Evolutionary conservation across 1,140 invertebrate genomes (phyloP), one percentile per base, ranked within the genome.

Genomic region (Ectropis grisescens): DNA sequence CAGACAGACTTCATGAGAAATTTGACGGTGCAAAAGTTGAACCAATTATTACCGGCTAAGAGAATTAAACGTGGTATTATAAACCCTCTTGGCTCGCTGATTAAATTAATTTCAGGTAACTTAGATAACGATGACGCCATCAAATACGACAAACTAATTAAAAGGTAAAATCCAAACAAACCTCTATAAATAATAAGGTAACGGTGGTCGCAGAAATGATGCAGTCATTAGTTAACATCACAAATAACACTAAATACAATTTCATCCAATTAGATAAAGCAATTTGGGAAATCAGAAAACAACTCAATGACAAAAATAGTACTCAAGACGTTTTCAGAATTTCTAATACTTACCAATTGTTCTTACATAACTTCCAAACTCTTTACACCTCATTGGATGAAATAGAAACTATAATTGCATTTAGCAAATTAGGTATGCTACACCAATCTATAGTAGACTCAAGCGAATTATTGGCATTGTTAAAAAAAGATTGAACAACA

Each of bases 1-100:
- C 43, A 46, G 34, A 31, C 31, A 0, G 27, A 38, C 34, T 46
- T 33, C 16, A 31, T 35, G 3, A 35, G 41, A 32, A 37, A 46
- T 13, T 28, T 38, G 11, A 41, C 38, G 16, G 16, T 38, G 31
- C 34, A 47, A 26, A 41, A 33, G 33, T 38, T 31, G 13, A 32
- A 25, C 8, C 23, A 37, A 36, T 23, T 42, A 9, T 32, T 42
- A 11, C 40, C 40, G 15, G 28, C 29, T 11, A 11, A 14, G 12
- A 40, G 25, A 40, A 1, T 23, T 13, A 40, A 33, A 15, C 25
- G 37, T 2, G 37, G 31, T 23, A 13, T 37, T n/a, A 28, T 37
- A 13, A 37, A 37, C 9, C 34, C 29, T 30, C 9, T 30, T 2
- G 29, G 29, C 9, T 15, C 29, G 2, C 1, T 30, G 13, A 2